Base-by-base conservation (phyloP, 2,888 invertebrate genomes). In the Mesochorus sp. region DNA sequence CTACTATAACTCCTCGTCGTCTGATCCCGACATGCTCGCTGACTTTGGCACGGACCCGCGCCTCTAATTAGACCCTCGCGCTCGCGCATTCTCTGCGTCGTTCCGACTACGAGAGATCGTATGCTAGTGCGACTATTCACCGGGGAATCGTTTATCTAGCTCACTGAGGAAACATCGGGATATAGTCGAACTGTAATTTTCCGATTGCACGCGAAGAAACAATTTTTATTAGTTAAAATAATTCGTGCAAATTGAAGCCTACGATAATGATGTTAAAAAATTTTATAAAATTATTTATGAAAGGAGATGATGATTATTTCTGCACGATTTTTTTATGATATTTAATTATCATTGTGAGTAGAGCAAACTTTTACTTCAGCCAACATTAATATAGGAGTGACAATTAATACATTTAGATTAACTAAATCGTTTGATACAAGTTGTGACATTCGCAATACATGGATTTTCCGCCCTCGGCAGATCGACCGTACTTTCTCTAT, bases 1-100 rank as follows among this genome's bases (percentile, higher is more conserved):
- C 47, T 61, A 67, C 67, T 66, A 62, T 74, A 72, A 77, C 62
- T 70, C 67, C 53, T 49, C 64, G 59, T 74, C 73, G 81, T 77
- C 74, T 79, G 77, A 79, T 74, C 74, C 78, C 76, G 82, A 80
- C 84, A 70, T 76, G 78, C 80, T 70, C 74, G 68, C 76, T 77
- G 80, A 84, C 83, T 83, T 81, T 80, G 78, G 82, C 79, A 80
- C 79, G 71, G 80, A 66, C 78, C 71, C 75, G 78, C 62, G 72
- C 72, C 81, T 74, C 83, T 87, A 87, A 86, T 86, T 86, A 86
- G 87, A 86, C 82, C 78, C 80, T 82, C 68, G 78, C 55, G 55
- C 62, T 39, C 59, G 66, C 47, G 47, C 57, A 26, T 47, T 49
- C 49, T 19, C 67, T 71, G 67, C 68, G 42, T 42, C 68, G 31